Conservation (phyloP, 1,140 invertebrate species). For the Diorhabda carinulata region DNA sequence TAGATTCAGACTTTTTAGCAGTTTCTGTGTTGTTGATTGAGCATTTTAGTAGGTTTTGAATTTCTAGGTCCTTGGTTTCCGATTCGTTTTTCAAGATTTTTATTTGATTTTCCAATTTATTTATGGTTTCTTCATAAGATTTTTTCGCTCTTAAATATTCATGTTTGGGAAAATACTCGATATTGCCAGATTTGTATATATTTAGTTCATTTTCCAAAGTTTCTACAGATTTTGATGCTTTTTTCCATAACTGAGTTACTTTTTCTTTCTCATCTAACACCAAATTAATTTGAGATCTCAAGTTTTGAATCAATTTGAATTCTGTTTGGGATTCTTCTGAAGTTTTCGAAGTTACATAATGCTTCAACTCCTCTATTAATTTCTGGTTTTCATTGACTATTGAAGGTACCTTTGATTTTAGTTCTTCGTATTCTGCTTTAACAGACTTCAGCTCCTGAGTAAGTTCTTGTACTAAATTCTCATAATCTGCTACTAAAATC, state of each 20-base stretch:
- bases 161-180: constrained; percentile 36
- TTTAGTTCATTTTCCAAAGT: constrained; percentile 41
- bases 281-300: constrained; percentile 38
- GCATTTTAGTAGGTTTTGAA: constrained; percentile 30
- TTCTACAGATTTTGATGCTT: constrained; percentile 37
- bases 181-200: constrained; percentile 30
- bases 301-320: constrained; percentile 36
- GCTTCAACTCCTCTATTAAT: constrained; percentile 28
- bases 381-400: constrained; percentile 39
- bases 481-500: constrained; percentile 38
- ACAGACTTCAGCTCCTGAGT: constrained; percentile 33
- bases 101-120: constrained; percentile 31
- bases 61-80: constrained; percentile 29
- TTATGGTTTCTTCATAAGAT: constrained; percentile 37
- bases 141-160: constrained; percentile 30
- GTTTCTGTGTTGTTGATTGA: constrained; percentile 32
- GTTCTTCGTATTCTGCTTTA: constrained; percentile 37
- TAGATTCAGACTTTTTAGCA: constrained; percentile 36
- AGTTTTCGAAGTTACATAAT: constrained; percentile 25
- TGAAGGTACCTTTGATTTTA: constrained; percentile 32
- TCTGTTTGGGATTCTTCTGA: constrained; percentile 18
- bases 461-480: constrained; percentile 34
- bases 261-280: constrained; percentile 40
- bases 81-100: constrained; percentile 28
- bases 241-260: constrained; percentile 41